Evolutionary conservation across 2,888 invertebrate species (phyloP).

Genomic region (Phalangium opilio): DNA sequence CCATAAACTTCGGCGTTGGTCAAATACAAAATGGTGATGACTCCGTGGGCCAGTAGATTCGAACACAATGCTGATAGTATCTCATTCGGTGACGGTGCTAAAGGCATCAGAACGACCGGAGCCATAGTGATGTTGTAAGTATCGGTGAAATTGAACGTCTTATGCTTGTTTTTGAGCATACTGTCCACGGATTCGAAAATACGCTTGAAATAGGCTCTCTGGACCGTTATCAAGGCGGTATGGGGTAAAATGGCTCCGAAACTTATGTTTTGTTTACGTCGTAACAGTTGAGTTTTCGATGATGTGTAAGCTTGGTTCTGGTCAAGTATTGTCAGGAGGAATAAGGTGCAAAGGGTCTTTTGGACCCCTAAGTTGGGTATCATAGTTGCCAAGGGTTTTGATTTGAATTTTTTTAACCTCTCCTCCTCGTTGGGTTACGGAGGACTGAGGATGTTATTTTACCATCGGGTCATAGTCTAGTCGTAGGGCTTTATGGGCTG

Average conservation of each 20-base stretch:
- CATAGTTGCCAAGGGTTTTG: no score
- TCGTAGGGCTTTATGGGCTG: no score
- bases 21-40: conserved; percentile 59
- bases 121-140: conserved; percentile 9
- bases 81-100: conserved; percentile 22
- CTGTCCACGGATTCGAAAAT: conserved; percentile 16
- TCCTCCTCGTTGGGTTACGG: no score
- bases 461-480: no score
- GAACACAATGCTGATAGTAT: conserved; percentile 26
- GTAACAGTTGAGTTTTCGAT: no score
- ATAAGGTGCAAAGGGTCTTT: no score
- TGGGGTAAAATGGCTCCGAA: conserved; percentile 20
- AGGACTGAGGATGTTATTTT: no score
- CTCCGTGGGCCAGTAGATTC: conserved; percentile 23
- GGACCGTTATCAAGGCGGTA: conserved; percentile 16
- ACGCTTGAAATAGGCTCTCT: conserved; percentile 15
- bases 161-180: conserved; percentile 13
- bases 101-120: conserved; percentile 34
- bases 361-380: no score
- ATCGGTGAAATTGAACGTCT: conserved; percentile 12
- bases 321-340: no score
- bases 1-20: conserved; percentile 88
- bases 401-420: no score
- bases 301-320: no score
- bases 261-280: conserved; percentile 8